Evolutionary conservation across 2,888 invertebrate species (phyloP).

Genomic region (Bombylius major): DNA sequence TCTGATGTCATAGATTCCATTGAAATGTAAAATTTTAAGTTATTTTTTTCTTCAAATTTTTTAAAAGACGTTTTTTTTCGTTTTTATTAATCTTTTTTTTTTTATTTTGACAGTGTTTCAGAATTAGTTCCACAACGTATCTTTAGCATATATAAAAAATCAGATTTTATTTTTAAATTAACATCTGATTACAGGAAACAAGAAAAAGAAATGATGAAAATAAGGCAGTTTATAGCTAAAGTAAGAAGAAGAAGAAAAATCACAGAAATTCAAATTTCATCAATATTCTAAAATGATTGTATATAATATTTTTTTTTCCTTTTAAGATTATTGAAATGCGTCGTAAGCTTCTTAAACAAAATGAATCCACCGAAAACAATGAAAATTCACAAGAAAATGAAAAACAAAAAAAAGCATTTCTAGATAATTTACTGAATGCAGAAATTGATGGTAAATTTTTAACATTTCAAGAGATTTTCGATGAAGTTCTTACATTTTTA

Average conservation of each 20-base stretch:
- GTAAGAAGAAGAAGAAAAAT: conserved; percentile 35
- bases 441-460: conserved; percentile 61
- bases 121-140: conserved; percentile 32
- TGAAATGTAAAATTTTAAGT: neutral
- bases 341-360: too few relatives aligned
- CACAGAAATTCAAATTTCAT: neutral
- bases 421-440: conserved; percentile 78
- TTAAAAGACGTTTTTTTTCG: conserved; percentile 24
- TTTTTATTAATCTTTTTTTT: neutral
- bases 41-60: too few relatives aligned
- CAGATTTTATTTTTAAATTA: conserved; percentile 35
- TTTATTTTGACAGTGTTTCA: conserved; percentile 24
- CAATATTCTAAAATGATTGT: conserved; percentile 16
- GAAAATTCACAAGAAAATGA: conserved; percentile 50
- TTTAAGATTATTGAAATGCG: too few relatives aligned
- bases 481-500: conserved; percentile 81
- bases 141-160: conserved; percentile 31
- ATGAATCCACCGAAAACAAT: neutral
- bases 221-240: conserved; percentile 43
- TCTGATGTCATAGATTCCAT: too few relatives aligned
- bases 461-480: conserved; percentile 67
- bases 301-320: conserved; percentile 3
- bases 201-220: conserved; percentile 34
- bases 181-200: conserved; percentile 45
- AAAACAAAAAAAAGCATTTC: conserved; percentile 68